phyloP scores from a whole-genome alignment of 2,888 invertebrate species.

The Scaptomyza parva region DNA sequence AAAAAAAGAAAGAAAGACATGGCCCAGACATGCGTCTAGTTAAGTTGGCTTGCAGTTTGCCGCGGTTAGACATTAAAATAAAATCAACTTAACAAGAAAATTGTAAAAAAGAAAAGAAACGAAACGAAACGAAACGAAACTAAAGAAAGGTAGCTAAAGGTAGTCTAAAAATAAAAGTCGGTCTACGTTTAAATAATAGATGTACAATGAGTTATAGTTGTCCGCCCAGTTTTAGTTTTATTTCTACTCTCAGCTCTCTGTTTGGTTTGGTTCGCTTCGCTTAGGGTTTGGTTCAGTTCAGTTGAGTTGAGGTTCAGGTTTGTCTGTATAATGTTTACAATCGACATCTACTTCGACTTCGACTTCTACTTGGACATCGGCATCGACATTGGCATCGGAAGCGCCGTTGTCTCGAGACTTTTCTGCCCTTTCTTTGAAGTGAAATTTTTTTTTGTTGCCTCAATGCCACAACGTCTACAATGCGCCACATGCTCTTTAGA shows the following conservation, averaged over 20 bases:
- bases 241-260: constrained; percentile 17
- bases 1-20: background rate
- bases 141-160: constrained; percentile 59
- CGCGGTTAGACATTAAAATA: constrained; percentile 66
- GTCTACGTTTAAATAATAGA: constrained; percentile 36
- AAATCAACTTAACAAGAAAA: constrained; percentile 69
- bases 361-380: too few species aligned
- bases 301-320: constrained; percentile 12
- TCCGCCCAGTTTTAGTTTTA: constrained; percentile 31
- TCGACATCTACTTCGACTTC: background rate
- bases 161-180: constrained; percentile 46
- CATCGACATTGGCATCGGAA: constrained; percentile 14
- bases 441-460: constrained; percentile 65
- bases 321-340: constrained; percentile 1
- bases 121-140: constrained; percentile 23
- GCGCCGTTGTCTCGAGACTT: constrained; percentile 32
- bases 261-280: constrained; percentile 21
- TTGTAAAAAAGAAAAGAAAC: constrained; percentile 20
- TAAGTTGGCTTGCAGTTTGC: constrained; percentile 21
- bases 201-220: constrained; percentile 21
- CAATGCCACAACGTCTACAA: constrained; percentile 69
- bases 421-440: constrained; percentile 71
- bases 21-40: constrained; percentile 31
- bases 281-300: constrained; percentile 15
- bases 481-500: constrained; percentile 24